Evolutionary conservation across 2,888 invertebrate species (phyloP).

Genomic region (Ctena decussata): DNA sequence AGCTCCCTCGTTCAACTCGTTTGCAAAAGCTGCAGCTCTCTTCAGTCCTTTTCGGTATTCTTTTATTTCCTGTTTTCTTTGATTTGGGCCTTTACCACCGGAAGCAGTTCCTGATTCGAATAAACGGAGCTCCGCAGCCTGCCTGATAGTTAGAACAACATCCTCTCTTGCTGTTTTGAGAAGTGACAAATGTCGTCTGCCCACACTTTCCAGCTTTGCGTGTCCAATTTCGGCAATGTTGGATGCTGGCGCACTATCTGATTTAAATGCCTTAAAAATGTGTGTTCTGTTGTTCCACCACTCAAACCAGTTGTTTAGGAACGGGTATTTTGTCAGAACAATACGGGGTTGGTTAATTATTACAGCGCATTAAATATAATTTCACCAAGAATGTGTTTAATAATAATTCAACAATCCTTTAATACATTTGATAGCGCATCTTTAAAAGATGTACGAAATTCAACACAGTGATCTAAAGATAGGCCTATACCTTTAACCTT

Average conservation of each 20-base stretch:
- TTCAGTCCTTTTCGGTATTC: not conserved
- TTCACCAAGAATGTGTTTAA: no score
- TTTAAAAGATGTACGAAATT: no score
- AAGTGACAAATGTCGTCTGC: not conserved
- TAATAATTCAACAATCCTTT: no score
- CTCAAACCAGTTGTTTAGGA: no score
- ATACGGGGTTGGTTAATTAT: no score
- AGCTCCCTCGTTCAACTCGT: not conserved
- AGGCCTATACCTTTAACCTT: no score
- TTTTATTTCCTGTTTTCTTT: not conserved
- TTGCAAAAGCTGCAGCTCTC: not conserved
- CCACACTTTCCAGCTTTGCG: slow-evolving; percentile 8
- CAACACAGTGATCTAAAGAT: no score
- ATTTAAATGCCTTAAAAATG: slow-evolving; percentile 21
- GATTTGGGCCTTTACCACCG: slow-evolving; percentile 1
- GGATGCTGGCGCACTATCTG: not conserved
- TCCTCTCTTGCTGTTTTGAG: slow-evolving; percentile 2
- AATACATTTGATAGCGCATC: no score
- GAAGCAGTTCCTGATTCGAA: not conserved
- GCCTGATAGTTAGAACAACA: not conserved
- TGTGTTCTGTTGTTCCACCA: slow-evolving; percentile 20
- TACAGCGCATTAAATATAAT: no score
- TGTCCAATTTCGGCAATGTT: slow-evolving; percentile 27
- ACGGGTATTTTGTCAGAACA: no score
- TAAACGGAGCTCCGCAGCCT: not conserved